Evolutionary conservation across 2,888 invertebrate genomes (phyloP).

Genomic region (Cheilosia scutellata): DNA sequence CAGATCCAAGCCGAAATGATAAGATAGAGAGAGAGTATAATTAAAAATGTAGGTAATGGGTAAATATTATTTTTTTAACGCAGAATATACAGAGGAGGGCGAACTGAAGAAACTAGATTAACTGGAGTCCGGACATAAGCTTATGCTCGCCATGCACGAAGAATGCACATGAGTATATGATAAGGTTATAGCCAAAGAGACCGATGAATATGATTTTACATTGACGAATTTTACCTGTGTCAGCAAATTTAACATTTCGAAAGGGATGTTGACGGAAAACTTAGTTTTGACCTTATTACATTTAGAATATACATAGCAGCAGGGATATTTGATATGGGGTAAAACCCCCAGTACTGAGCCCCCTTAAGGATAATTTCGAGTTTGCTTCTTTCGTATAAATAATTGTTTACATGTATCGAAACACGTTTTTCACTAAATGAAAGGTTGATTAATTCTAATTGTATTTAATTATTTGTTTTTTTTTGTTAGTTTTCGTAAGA

Average conservation of each 20-base stretch:
- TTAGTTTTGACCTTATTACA: conserved; percentile 52
- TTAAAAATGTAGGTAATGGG: conserved; percentile 63
- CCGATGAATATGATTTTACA: neutral
- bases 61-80: conserved; percentile 46
- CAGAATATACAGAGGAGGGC: conserved; percentile 18
- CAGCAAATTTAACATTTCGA: neutral
- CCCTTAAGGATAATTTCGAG: too few relatives aligned
- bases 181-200: conserved; percentile 39
- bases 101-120: conserved; percentile 56
- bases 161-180: conserved; percentile 43
- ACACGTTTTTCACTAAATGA: too few relatives aligned
- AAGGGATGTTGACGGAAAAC: conserved; percentile 1
- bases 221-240: conserved; percentile 5
- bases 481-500: too few relatives aligned
- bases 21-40: conserved; percentile 39
- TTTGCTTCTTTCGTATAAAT: too few relatives aligned
- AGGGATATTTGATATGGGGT: conserved; percentile 7
- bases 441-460: too few relatives aligned
- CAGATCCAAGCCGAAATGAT: neutral
- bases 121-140: conserved; percentile 60
- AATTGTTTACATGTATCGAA: too few relatives aligned
- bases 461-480: too few relatives aligned
- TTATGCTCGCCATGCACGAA: conserved; percentile 54
- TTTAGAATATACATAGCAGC: neutral
- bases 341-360: too few relatives aligned